Evolutionary conservation across 2,888 invertebrate species (phyloP).

Genomic region (Laothoe populi): DNA sequence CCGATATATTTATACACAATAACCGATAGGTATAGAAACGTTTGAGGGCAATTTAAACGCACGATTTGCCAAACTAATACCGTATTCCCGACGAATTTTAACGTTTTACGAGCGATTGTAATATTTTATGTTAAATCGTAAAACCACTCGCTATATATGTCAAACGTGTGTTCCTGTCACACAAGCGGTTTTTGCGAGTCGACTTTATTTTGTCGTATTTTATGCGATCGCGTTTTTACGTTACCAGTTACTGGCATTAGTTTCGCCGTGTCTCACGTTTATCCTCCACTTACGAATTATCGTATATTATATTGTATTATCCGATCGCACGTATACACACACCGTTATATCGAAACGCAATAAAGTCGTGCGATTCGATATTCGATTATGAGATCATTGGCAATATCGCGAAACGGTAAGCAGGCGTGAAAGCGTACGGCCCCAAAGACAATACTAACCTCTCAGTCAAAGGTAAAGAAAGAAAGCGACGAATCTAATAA

Average conservation of each 20-base stretch:
- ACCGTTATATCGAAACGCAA: constrained; percentile 41
- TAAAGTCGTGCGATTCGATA: constrained; percentile 41
- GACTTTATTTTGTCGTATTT: constrained; percentile 51
- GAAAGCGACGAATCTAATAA: constrained; percentile 82
- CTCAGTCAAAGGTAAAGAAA: constrained; percentile 79
- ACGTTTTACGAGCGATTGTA: constrained; percentile 65
- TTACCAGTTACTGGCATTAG: constrained; percentile 46
- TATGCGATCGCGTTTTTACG: constrained; percentile 52
- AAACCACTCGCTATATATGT: constrained; percentile 67
- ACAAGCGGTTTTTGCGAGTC: constrained; percentile 51
- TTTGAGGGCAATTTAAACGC: constrained; percentile 39
- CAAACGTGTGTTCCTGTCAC: constrained; percentile 62
- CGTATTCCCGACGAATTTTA: constrained; percentile 59
- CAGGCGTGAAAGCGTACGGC: constrained; percentile 66
- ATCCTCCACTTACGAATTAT: constrained; percentile 33
- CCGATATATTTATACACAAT: constrained; percentile 18
- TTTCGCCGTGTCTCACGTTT: constrained; percentile 43
- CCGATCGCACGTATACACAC: constrained; percentile 28
- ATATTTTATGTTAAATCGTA: constrained; percentile 70
- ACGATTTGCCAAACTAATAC: constrained; percentile 42
- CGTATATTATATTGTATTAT: constrained; percentile 39
- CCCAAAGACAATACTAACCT: constrained; percentile 76
- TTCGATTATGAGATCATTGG: constrained; percentile 56
- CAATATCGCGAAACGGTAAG: constrained; percentile 55
- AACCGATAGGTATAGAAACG: constrained; percentile 30